Base-by-base conservation (phyloP, 2,888 invertebrate species). In the Rhimphoctona megacephalus region DNA sequence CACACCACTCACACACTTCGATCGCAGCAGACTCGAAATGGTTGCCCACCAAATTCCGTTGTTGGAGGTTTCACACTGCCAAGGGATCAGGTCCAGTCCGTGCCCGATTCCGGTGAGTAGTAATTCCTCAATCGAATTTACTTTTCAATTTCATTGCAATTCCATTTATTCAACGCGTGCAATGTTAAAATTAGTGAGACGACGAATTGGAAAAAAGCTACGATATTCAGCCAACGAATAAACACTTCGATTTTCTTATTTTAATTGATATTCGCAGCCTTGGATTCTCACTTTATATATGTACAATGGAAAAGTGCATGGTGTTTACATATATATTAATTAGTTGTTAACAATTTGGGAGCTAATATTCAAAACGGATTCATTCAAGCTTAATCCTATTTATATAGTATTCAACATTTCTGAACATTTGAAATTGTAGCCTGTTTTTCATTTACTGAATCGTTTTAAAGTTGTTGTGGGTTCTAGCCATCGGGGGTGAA, bases 1-100 rank as follows among this genome's bases (percentile, higher is more conserved):
- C 96, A 97, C 92, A 94, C 95, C 49, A 94, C 95, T 77, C 93
- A 92, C 67, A 95, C 95, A 11, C 91, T 95, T 81, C 96, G 96
- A 88, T 95, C 96, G n/a, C 93, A 95, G 94, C 93, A 92, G 87
- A 92, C 89, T 77, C 93, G 91, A 80, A 92, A 93, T 30, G 93
- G 93, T 74, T 92, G 92, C 54, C 91, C 91, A 52, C 92, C 92
- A 36, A 91, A 91, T 69, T 86, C 87, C 61, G 87, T 89, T 30
- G 83, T 90, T 19, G 90, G 95, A 92, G 93, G 96, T 94, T 94
- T 96, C 94, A 91, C 95, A 93, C 73, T 95, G 91, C 90, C 96
- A 94, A 90, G 95, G 93, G 94, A 94, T 78, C 92, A 92, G 78
- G 91, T 92, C 83, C 93, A 92, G 83, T 88, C 92, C 49, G 92